These are phyloP conservation scores for Drosophila bifasciata DNA, from an alignment of 1,140 invertebrate species.

Conservation along the genomic window DNA sequence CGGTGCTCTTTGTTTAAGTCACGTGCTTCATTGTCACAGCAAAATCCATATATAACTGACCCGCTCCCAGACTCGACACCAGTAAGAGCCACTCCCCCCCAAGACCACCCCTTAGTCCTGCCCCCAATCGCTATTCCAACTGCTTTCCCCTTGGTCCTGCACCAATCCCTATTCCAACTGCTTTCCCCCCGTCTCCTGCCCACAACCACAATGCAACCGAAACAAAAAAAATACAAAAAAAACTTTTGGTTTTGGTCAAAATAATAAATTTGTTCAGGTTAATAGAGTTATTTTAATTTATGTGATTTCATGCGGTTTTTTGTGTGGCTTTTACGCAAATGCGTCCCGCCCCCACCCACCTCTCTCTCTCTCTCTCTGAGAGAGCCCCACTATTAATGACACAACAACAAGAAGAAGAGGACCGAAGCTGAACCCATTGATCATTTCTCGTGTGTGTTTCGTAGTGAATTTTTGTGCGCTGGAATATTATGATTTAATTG, in stretches of 20 bases:
- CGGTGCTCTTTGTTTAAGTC: conserved; percentile 27
- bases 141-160: not conserved
- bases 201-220: conserved; percentile 1
- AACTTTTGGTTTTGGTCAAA: conserved; percentile 73
- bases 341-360: conserved; percentile 37
- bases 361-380: too few relatives aligned
- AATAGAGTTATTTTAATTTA: conserved; percentile 83
- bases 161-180: too few relatives aligned
- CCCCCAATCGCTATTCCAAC: not conserved
- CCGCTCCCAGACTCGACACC: not conserved
- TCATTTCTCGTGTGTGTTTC: conserved; percentile 12
- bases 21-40: conserved; percentile 51
- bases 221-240: conserved; percentile 24
- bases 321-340: conserved; percentile 78
- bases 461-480: not conserved
- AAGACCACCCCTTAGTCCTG: not conserved
- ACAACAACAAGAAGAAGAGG: conserved; percentile 15
- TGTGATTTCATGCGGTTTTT: conserved; percentile 80
- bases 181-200: too few relatives aligned
- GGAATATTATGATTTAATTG: conserved; percentile 50
- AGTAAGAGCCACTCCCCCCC: not conserved
- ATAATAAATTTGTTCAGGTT: conserved; percentile 82
- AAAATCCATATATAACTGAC: conserved; percentile 24
- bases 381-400: conserved; percentile 28
- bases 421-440: conserved; percentile 36